phyloP scores from a whole-genome alignment of 2,113 vertebrate species.

The Thinocorus orbignyianus region DNA sequence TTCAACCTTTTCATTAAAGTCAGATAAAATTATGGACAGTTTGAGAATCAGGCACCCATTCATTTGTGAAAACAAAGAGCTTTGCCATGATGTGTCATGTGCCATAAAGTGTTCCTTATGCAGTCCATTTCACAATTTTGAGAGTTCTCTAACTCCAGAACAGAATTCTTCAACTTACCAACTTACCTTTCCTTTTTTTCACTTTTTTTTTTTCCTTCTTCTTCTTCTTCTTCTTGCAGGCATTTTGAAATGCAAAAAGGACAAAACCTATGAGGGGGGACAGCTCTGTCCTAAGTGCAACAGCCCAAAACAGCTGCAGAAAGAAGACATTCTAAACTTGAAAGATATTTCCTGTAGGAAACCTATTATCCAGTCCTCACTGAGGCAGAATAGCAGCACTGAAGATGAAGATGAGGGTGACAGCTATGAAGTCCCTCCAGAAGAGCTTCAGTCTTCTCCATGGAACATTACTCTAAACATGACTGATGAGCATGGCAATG shows the following conservation, averaged over 20 bases:
- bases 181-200: neutral
- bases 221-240: slow-evolving; percentile 64
- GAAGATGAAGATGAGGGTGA: slow-evolving; percentile 55
- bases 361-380: slow-evolving; percentile 76
- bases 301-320: slow-evolving; percentile 72
- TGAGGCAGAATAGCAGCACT: slow-evolving; percentile 57
- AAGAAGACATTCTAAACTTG: slow-evolving; percentile 73
- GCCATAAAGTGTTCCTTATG: neutral
- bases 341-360: slow-evolving; percentile 75
- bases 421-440: slow-evolving; percentile 8
- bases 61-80: neutral
- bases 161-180: neutral
- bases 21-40: neutral
- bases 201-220: neutral
- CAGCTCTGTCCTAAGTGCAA: slow-evolving; percentile 85
- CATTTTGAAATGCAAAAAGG: slow-evolving; percentile 91
- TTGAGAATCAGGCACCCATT: neutral
- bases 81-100: neutral
- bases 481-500: slow-evolving; percentile 87
- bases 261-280: slow-evolving; percentile 80
- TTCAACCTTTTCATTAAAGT: neutral
- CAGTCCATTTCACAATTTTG: neutral
- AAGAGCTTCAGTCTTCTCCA: slow-evolving; percentile 63
- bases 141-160: neutral
- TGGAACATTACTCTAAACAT: slow-evolving; percentile 84